These are phyloP conservation scores for Onchidella celtica DNA, from an alignment of 2,888 invertebrate genomes.

Conservation along the genomic window DNA sequence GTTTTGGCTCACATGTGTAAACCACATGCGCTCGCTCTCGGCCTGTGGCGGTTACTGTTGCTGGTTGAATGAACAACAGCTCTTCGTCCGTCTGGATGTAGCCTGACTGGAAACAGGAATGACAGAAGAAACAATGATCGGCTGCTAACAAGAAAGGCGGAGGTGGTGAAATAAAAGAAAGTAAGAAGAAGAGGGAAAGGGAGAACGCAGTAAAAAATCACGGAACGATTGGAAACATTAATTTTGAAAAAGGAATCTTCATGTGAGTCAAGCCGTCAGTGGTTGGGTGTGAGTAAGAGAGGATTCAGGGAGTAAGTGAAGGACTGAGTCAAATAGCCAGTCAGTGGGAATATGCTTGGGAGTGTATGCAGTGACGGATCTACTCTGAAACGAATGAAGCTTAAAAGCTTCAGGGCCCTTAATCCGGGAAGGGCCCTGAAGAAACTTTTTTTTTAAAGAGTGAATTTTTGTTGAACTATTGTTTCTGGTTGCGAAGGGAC, in stretches of 20 bases:
- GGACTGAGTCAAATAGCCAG: background rate
- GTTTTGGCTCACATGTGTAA: constrained; percentile 51
- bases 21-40: constrained; percentile 49
- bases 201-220: background rate
- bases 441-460: too few species aligned
- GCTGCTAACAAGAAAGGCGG: background rate
- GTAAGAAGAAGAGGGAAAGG: too few species aligned
- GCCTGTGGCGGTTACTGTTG: background rate
- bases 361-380: too few species aligned
- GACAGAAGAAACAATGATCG: background rate
- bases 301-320: background rate
- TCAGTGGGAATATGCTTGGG: too few species aligned
- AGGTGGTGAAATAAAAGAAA: too few species aligned
- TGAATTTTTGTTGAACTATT: too few species aligned
- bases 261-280: background rate
- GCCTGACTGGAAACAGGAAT: constrained; percentile 55
- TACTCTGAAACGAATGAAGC: too few species aligned
- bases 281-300: background rate
- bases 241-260: background rate
- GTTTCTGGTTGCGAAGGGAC: too few species aligned
- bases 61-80: constrained; percentile 56
- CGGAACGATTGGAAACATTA: background rate
- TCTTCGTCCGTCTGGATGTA: constrained; percentile 59
- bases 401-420: too few species aligned
- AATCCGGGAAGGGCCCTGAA: too few species aligned